A percentile compares a stretch with the other conserved stretches of the same genome.
Evolutionary conservation across 2,113 vertebrate genomes (phyloP).

Genomic region (Salvator merianae): DNA sequence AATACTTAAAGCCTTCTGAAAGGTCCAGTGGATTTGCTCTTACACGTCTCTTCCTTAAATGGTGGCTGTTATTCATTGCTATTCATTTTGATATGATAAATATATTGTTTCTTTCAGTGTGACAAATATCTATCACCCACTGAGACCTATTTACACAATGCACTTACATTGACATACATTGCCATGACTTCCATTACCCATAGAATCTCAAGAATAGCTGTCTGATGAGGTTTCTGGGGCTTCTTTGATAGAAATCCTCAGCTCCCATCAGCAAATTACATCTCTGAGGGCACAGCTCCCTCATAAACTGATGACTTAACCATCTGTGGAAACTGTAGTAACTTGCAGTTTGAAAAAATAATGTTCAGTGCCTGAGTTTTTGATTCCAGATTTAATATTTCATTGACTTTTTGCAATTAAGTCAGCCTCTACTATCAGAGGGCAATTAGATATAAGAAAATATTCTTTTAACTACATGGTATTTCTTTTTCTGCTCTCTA

Average conservation of each 20-base stretch:
- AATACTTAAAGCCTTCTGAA: neutral
- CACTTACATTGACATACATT: neutral
- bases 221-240: no score
- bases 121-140: neutral
- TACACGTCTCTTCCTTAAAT: neutral
- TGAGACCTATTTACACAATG: neutral
- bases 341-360: neutral
- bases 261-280: neutral
- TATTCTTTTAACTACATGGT: neutral
- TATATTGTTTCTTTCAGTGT: neutral
- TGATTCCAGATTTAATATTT: neutral
- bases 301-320: neutral
- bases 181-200: neutral
- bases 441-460: neutral
- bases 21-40: neutral
- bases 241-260: neutral
- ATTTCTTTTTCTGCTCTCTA: neutral
- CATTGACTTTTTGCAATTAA: neutral
- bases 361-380: neutral
- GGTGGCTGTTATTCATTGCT: neutral
- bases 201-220: neutral
- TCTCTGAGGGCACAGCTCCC: neutral
- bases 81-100: neutral
- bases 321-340: neutral
- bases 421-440: neutral